phyloP scores from a whole-genome alignment of 2,113 vertebrate genomes.

The Puma concolor region DNA sequence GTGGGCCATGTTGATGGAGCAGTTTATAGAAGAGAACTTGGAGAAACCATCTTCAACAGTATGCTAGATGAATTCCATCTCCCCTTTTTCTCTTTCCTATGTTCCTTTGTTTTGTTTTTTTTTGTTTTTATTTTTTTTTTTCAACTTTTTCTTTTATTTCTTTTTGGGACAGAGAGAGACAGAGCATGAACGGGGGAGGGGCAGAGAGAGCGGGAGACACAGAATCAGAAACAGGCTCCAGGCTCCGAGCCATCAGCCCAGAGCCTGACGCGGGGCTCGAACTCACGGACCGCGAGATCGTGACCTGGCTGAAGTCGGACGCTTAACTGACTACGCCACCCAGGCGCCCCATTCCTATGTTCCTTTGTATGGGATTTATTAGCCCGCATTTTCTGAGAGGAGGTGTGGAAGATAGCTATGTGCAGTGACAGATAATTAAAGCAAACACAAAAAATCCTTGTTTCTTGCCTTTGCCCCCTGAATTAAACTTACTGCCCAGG shows the following conservation, averaged over 20 bases:
- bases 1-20: slow-evolving; percentile 55
- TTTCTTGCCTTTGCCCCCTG: not conserved
- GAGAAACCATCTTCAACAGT: not conserved
- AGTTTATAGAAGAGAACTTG: not conserved
- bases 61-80: not conserved
- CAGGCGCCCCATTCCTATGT: not conserved
- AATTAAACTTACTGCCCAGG: not conserved
- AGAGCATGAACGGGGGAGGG: too few relatives aligned
- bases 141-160: too few relatives aligned
- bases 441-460: not conserved
- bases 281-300: too few relatives aligned
- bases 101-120: not conserved
- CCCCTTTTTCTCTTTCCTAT: not conserved
- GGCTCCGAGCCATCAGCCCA: too few relatives aligned
- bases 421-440: not conserved
- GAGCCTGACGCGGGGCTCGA: too few relatives aligned
- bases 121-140: too few relatives aligned
- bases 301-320: too few relatives aligned
- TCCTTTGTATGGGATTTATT: slow-evolving; percentile 8
- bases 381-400: not conserved
- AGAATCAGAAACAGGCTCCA: too few relatives aligned
- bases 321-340: too few relatives aligned
- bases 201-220: too few relatives aligned
- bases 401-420: not conserved
- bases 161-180: too few relatives aligned